These are phyloP conservation scores for Aplysia californica DNA, from an alignment of 1,140 invertebrate genomes.

Conservation along the genomic window DNA sequence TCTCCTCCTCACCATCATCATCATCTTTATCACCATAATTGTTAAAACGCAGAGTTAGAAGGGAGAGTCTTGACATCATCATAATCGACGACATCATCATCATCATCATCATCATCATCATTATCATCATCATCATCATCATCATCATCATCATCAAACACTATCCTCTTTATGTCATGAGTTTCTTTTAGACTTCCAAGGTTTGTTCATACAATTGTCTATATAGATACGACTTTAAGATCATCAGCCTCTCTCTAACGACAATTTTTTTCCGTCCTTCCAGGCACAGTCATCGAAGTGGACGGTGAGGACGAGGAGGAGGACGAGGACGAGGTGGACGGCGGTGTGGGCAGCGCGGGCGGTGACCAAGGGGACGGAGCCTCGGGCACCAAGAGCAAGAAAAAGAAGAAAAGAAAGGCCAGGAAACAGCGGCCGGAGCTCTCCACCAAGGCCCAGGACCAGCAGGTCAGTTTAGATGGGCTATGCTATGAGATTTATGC, in stretches of 20 bases:
- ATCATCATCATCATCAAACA: background rate
- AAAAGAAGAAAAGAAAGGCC: background rate
- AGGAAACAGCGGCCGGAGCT: background rate
- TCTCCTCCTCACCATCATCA: background rate
- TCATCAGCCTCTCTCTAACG: background rate
- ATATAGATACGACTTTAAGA: too few relatives aligned
- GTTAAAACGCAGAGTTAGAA: too few relatives aligned
- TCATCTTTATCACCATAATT: background rate
- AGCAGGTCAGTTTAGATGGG: slow-evolving; percentile 8
- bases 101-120: background rate
- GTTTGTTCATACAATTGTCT: background rate
- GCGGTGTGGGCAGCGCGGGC: background rate
- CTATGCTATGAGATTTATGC: background rate
- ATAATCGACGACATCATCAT: too few relatives aligned
- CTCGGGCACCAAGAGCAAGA: background rate
- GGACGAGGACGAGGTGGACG: background rate
- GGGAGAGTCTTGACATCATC: too few relatives aligned
- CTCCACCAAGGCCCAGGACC: slow-evolving; percentile 9
- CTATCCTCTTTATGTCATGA: background rate
- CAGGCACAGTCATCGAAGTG: background rate
- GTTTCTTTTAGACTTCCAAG: background rate
- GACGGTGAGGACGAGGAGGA: background rate
- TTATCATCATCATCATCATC: slow-evolving; percentile 1
- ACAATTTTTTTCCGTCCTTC: background rate
- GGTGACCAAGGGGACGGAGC: background rate